Percentiles rank a stretch among this genome's conserved stretches.
These are phyloP conservation scores for Tanypteryx hageni DNA, from an alignment of 2,888 invertebrate genomes.

Conservation along the genomic window DNA sequence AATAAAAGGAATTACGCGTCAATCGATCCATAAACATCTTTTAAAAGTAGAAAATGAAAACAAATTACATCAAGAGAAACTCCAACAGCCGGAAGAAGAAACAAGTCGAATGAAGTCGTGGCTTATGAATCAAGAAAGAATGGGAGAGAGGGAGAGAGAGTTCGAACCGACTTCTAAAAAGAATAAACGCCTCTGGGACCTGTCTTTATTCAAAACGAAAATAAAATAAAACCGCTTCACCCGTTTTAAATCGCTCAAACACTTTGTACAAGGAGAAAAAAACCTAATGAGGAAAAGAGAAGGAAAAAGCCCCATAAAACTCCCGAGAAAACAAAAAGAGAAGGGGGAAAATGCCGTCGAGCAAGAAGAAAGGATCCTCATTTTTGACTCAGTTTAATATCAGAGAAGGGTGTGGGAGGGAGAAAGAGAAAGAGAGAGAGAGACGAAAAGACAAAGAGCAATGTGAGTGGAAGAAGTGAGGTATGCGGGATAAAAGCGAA, in stretches of 20 bases:
- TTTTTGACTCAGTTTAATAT: constrained; percentile 19
- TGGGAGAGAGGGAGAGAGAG: no score
- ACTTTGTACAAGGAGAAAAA: constrained; percentile 10
- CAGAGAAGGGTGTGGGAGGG: background rate
- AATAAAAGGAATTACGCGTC: no score
- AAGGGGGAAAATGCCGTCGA: background rate
- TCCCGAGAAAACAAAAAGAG: constrained; percentile 1
- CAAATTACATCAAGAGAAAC: no score
- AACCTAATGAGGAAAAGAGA: constrained; percentile 46
- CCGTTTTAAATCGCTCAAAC: constrained; percentile 36
- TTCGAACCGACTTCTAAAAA: no score
- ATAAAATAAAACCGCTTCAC: background rate
- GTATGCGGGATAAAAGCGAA: background rate
- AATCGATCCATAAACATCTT: no score
- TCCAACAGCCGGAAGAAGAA: no score
- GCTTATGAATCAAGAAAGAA: background rate
- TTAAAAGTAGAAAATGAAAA: no score
- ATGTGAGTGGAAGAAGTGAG: background rate
- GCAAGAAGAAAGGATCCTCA: background rate
- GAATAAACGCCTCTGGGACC: background rate
- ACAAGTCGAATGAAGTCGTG: background rate
- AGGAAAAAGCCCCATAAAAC: constrained; percentile 16
- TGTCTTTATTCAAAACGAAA: constrained; percentile 24
- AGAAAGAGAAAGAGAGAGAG: background rate
- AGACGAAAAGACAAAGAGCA: background rate